Evolutionary conservation across 2,888 invertebrate species (phyloP).

Genomic region (Euphydryas editha): DNA sequence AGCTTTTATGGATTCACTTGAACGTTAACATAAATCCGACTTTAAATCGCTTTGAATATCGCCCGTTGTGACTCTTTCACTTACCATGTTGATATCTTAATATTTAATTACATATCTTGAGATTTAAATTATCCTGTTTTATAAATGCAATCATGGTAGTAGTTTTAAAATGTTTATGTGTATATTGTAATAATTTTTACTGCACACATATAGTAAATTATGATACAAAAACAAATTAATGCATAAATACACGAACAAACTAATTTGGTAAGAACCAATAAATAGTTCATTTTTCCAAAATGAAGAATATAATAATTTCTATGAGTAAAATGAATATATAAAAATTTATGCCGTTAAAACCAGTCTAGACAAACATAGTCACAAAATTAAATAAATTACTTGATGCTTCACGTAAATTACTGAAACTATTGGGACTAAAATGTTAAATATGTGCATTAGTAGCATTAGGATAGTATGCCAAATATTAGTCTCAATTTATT

Average conservation of each 20-base stretch:
- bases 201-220: too few relatives aligned
- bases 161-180: background rate
- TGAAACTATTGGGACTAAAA: conserved; percentile 1
- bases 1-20: conserved; percentile 19
- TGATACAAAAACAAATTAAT: too few relatives aligned
- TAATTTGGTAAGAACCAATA: too few relatives aligned
- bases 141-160: background rate
- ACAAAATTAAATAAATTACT: too few relatives aligned
- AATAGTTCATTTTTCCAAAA: too few relatives aligned
- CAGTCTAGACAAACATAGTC: too few relatives aligned
- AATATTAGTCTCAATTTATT: conserved; percentile 29
- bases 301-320: too few relatives aligned
- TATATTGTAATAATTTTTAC: background rate
- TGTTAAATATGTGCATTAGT: conserved; percentile 19
- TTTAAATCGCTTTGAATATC: conserved; percentile 23
- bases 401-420: background rate
- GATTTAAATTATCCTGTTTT: background rate
- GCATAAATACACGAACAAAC: too few relatives aligned
- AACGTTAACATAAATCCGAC: conserved; percentile 16
- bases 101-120: background rate
- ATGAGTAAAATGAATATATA: too few relatives aligned
- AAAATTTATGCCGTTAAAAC: too few relatives aligned
- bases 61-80: conserved; percentile 8
- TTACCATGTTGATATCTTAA: conserved; percentile 14
- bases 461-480: conserved; percentile 27